Percentiles rank a stretch among this genome's conserved stretches.
These are phyloP conservation scores for Castor canadensis DNA, from an alignment of 2,113 vertebrate genomes.

Conservation along the genomic window DNA sequence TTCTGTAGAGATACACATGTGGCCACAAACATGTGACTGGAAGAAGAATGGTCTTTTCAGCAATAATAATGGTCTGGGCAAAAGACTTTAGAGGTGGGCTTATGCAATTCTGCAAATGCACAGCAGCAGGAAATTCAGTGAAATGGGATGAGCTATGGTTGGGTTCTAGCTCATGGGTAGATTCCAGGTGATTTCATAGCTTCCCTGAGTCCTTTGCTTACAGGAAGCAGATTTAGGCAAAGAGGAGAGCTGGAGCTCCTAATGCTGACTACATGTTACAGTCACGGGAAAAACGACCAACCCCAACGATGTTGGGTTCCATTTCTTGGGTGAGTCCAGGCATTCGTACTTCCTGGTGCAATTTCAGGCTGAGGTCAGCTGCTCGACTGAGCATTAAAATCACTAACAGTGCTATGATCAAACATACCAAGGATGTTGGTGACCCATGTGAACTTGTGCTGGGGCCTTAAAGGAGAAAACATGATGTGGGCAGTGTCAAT, in stretches of 20 bases:
- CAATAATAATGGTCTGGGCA: neutral
- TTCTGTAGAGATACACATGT: constrained; percentile 41
- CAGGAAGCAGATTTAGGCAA: neutral
- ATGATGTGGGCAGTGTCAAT: rapidly evolving
- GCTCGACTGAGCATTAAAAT: neutral
- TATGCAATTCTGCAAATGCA: neutral
- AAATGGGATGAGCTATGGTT: neutral
- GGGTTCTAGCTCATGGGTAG: neutral
- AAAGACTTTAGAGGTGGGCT: neutral
- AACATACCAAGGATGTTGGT: neutral
- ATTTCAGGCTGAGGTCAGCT: neutral
- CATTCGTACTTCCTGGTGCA: neutral
- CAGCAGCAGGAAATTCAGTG: neutral
- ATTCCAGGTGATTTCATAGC: neutral
- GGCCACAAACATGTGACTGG: constrained; percentile 46
- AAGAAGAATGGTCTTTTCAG: neutral
- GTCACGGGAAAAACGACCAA: too few species aligned
- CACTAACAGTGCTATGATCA: too few species aligned
- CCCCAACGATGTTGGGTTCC: neutral
- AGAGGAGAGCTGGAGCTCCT: neutral
- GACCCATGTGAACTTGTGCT: neutral
- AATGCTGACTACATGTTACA: neutral
- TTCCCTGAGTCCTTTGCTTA: neutral
- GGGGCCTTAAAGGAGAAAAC: neutral
- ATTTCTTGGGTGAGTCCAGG: neutral